Evolutionary conservation across 2,888 invertebrate species (phyloP), one percentile per base, ranked within the genome.

Genomic region (Hartigia nigra): DNA sequence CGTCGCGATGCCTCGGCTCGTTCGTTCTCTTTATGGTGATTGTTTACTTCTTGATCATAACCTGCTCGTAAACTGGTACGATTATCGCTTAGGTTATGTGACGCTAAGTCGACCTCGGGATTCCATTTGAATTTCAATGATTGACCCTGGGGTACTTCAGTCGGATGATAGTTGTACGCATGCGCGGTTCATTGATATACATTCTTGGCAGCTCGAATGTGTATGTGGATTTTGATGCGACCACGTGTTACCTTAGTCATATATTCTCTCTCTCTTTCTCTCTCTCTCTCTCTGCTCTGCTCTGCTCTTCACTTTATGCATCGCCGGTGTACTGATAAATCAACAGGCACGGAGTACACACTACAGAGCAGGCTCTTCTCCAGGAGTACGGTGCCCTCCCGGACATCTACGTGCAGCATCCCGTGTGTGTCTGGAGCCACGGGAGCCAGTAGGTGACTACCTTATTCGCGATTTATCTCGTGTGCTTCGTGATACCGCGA

Each of bases 251-350:
- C 9, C 14, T 23, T 2, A 55, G 55, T 9, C 55, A 23, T 55
- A 55, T 23, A 23, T 55, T 55, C 23, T 9, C 23, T 55, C n/a
- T n/a, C n/a, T n/a, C n/a, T n/a, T n/a, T n/a, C n/a, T n/a, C n/a
- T n/a, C n/a, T n/a, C n/a, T n/a, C n/a, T n/a, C n/a, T n/a, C n/a
- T n/a, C n/a, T n/a, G n/a, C n/a, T n/a, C 55, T 23, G 55, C 55
- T 55, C 55, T 55, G 9, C 2, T 55, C 23, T 55, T 2, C 55
- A 23, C 55, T 23, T 9, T 55, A 55, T 55, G 55, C 55, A 55
- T 55, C 55, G 55, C 55, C 23, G 55, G 55, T 23, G 55, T 23
- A 80, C 78, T 84, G 81, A 87, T 87, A 87, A 87, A 87, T 87
- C 86, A 86, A 86, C 84, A 84, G 84, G 85, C 86, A 86, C 79